phyloP scores from a whole-genome alignment of 2,113 vertebrate genomes.

The Notarius quadriscutis region DNA sequence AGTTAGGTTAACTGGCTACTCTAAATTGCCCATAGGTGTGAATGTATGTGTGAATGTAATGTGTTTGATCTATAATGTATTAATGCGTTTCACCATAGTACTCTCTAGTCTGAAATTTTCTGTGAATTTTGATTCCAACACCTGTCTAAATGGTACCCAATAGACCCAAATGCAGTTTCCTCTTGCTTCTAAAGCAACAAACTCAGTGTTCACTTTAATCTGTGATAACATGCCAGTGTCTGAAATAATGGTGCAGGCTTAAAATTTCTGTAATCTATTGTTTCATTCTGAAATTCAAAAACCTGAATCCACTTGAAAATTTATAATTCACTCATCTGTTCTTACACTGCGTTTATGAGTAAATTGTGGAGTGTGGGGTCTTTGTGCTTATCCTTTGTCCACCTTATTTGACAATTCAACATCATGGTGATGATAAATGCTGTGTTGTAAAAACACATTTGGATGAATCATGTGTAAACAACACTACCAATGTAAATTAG shows the following conservation, averaged over 20 bases:
- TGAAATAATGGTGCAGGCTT: neutral
- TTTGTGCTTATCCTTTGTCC: neutral
- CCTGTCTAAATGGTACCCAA: neutral
- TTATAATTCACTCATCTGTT: neutral
- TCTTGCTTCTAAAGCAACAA: neutral
- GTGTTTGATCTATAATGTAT: neutral
- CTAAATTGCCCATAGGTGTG: too few relatives aligned
- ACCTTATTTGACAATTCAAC: neutral
- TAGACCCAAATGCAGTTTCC: neutral
- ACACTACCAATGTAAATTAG: neutral
- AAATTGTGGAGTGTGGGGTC: neutral
- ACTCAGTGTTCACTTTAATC: neutral
- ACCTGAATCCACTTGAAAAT: neutral
- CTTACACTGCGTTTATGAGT: neutral
- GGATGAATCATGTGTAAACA: neutral
- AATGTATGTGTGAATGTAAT: too few relatives aligned
- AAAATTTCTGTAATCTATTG: neutral
- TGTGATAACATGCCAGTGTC: neutral
- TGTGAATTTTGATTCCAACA: neutral
- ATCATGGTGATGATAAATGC: neutral
- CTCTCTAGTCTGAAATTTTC: neutral
- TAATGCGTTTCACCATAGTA: neutral
- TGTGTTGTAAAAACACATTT: conserved; percentile 3
- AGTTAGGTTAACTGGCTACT: too few relatives aligned
- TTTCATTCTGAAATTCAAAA: neutral